These are phyloP conservation scores for Aptenodytes forsteri DNA, from an alignment of 2,113 vertebrate genomes.

Conservation along the genomic window DNA sequence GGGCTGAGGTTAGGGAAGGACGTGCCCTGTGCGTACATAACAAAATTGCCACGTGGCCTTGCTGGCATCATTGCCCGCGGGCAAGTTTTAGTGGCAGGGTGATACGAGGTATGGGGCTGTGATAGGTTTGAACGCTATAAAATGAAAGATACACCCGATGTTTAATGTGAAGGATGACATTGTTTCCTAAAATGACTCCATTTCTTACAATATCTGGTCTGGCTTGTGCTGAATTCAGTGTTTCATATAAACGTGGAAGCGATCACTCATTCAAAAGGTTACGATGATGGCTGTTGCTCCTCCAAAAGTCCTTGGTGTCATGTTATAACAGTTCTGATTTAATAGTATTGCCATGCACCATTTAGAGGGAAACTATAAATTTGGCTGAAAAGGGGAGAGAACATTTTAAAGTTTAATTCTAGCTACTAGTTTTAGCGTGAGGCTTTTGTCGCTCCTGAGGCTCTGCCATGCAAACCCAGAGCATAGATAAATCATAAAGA, in stretches of 20 bases:
- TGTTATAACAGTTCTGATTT: neutral
- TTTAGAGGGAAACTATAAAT: neutral
- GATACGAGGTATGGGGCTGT: neutral
- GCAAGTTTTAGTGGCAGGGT: neutral
- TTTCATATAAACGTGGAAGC: rapidly evolving
- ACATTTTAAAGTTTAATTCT: neutral
- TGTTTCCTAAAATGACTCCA: neutral
- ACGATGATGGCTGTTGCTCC: neutral
- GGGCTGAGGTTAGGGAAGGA: conserved; percentile 22
- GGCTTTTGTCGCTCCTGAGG: neutral
- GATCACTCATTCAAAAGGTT: neutral
- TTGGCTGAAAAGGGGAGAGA: neutral
- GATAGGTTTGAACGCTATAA: neutral
- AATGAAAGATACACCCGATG: neutral
- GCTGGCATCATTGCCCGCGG: rapidly evolving
- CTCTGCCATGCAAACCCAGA: neutral
- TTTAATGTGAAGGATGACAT: neutral
- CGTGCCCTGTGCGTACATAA: rapidly evolving
- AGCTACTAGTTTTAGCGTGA: neutral
- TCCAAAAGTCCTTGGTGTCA: neutral
- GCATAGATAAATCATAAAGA: neutral
- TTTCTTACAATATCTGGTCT: neutral
- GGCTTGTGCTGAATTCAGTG: neutral
- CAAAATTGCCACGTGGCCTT: rapidly evolving
- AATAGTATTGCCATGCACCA: neutral